These are phyloP conservation scores for Rhagium mordax DNA, from an alignment of 2,888 invertebrate species.

Conservation along the genomic window DNA sequence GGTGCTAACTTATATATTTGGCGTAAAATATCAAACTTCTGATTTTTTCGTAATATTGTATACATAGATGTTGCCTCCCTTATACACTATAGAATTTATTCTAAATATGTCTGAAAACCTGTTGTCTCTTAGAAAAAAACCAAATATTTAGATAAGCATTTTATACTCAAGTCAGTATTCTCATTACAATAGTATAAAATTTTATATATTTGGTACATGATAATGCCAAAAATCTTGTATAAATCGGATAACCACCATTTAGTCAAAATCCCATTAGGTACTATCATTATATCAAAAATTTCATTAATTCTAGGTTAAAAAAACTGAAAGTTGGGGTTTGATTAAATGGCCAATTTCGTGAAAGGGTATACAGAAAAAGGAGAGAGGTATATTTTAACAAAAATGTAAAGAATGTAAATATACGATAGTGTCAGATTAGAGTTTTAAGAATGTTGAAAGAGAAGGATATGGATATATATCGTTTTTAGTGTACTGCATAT, in stretches of 20 bases:
- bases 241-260: constrained; percentile 21
- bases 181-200: constrained; percentile 54
- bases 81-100: constrained; percentile 56
- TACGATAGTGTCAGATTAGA: constrained; percentile 59
- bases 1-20: constrained; percentile 37
- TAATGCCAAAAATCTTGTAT: constrained; percentile 48
- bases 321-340: neutral
- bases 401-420: constrained; percentile 55
- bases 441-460: constrained; percentile 59
- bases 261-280: constrained; percentile 4
- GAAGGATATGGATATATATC: constrained; percentile 55
- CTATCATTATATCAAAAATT: constrained; percentile 27
- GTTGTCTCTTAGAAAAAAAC: constrained; percentile 55
- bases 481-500: constrained; percentile 55
- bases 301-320: constrained; percentile 9
- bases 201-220: constrained; percentile 58
- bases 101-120: constrained; percentile 56
- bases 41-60: constrained; percentile 47
- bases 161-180: constrained; percentile 58
- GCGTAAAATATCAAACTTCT: constrained; percentile 46
- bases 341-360: constrained; percentile 12
- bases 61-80: constrained; percentile 60
- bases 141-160: constrained; percentile 57
- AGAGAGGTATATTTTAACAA: constrained; percentile 57
- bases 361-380: constrained; percentile 53